Evolutionary conservation across 2,888 invertebrate genomes (phyloP), one percentile per base, ranked within the genome.

Genomic region (Tipula lateralis): DNA sequence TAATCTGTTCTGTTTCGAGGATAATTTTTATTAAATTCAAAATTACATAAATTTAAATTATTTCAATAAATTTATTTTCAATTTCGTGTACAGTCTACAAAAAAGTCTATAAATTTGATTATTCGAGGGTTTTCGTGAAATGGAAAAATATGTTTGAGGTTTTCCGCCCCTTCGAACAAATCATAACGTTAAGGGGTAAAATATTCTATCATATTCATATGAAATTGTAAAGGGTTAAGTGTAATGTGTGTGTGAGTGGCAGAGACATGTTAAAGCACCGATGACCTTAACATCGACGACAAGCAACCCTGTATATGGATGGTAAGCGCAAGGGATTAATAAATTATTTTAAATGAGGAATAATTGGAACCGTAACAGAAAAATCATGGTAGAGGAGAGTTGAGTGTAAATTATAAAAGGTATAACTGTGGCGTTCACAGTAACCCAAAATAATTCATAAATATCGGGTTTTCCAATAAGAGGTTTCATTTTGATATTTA

Each of bases 21-120:
- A 66, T 66, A 24, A 66, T 66, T 66, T 66, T 19, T 66, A 66
- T 66, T 66, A 66, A 66, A 66, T 66, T 66, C 24, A 19, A 19
- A 66, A 66, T 66, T 66, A 66, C 66, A 66, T 66, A 66, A 66
- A 24, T 66, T 66, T 24, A 66, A 66, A 66, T 66, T 66, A 66
- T 66, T 66, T 19, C 66, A 9, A 24, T 66, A 66, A 66, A 66
- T 66, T 66, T 66, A 66, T 66, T 66, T 66, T 66, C 66, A 66
- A 24, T 66, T 66, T 24, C 9, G 16, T 12, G 2, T 50, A 50
- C n/a, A 50, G 12, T n/a, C n/a, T n/a, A 39, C 9, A 39, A 32
- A 32, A 32, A 32, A 2, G 32, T 4, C 2, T 32, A 32, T 6
- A 32, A 32, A 39, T 39, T 39, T 39, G n/a, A 16, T 44, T 44